Base-by-base conservation (phyloP, 1,140 invertebrate species). In the Drosophila kurseongensis region DNA sequence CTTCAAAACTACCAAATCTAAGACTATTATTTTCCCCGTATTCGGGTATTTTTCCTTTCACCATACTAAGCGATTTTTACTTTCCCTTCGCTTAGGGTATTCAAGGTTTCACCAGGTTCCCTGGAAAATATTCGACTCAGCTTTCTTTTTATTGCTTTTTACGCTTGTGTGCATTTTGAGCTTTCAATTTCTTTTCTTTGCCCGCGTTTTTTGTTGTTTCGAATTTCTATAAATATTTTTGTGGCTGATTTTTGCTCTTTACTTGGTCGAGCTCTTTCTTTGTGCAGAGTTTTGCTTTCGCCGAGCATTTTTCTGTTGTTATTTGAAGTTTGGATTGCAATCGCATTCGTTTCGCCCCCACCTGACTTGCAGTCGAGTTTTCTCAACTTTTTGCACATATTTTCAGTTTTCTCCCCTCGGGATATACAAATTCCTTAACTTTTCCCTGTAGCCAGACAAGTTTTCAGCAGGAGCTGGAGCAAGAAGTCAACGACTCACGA, bases 191-290 rank as follows among this genome's bases (percentile, higher is more conserved):
- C 69, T 69, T 60, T 47, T 16, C 62, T 75, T 62, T 78, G 47
- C 32, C 23, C 36, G 23, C 16, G 35, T 56, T 60, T 65, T 65
- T 72, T 63, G 44, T 66, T 78, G 62, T 61, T 88, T 75, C 59
- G 58, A 67, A 73, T 73, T 86, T 86, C 76, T 82, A 82, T 79
- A 86, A 88, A 83, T 79, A 88, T 88, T 88, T 76, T 82, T 88
- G 83, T 62, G 75, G 75, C 67, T 69, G 74, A 56, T 82, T 74
- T 58, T 82, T 73, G 61, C 42, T 75, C 38, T 68, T 59, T 55
- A 45, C 38, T 40, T 54, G 54, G 51, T 13, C 38, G 55, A 62
- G 54, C 58, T 57, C 40, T 35, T 27, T 62, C 60, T 67, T 51
- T 58, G 54, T 73, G 38, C 35, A n/a, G 36, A 42, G 16, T 58